Base-by-base conservation (phyloP, 2,888 invertebrate genomes). In the Cephus rjabovi region DNA sequence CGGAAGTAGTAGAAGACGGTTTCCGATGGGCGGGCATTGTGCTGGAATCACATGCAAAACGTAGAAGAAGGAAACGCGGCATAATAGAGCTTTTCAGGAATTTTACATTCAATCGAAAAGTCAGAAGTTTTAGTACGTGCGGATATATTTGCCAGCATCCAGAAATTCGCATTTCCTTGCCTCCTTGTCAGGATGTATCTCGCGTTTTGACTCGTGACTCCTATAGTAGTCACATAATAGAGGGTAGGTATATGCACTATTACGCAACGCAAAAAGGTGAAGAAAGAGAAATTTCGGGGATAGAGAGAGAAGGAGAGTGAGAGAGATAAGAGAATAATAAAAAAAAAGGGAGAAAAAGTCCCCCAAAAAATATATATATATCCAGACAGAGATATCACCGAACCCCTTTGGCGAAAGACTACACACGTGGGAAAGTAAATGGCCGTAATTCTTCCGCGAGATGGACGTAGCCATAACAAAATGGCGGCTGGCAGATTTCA, bases 11-110 rank as follows among this genome's bases (percentile, higher is more conserved):
- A 86, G 85, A 86, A 85, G 86, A 86, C 86, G 81, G 85, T 83
- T 88, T 89, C 88, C 89, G 89, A 89, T 89, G 87, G 87, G 85
- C 82, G 83, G 23, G 86, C 82, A 89, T 89, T 89, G 88, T 89
- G 83, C 83, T 81, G 81, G 83, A 86, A 87, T 87, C 84, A 83
- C 83, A 86, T 87, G 86, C 86, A 87, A 87, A 87, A 86, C 85
- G 83, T 82, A 84, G 56, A 56, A 23, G 56, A 56, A 56, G 81
- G 83, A 87, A 86, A 86, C 31, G 33, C 33, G 74, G 74, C 70
- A 79, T 79, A 79, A 79, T 76, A 74, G 73, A 30, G 79, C 79
- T 74, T 76, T 79, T 76, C 79, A 71, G 6, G 76, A 73, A 79
- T 73, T 79, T 74, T 75, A 76, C 79, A 74, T 79, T 79, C 79